Conservation (phyloP, 2,888 invertebrate genomes). For the Machimus atricapillus region DNA sequence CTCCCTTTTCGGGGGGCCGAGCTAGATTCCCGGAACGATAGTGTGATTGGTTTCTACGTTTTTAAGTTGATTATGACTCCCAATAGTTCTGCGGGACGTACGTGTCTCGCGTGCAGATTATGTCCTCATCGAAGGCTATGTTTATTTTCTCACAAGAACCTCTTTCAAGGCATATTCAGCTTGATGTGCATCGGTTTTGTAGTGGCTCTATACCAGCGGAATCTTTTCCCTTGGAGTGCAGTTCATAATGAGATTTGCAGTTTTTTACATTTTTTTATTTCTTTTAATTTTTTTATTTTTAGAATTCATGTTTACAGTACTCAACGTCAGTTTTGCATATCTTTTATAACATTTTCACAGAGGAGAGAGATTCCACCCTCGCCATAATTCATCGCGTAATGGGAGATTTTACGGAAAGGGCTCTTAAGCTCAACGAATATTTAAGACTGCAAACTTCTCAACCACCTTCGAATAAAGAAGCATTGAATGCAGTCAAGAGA, state of each 20-base stretch:
- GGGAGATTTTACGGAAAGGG: background rate
- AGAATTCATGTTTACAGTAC: background rate
- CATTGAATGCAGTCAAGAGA: background rate
- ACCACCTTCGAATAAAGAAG: background rate
- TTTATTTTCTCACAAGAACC: background rate
- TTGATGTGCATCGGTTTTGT: background rate
- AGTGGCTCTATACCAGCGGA: background rate
- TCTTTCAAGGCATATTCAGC: background rate
- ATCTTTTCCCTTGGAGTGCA: background rate
- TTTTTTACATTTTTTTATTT: background rate
- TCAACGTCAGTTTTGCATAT: background rate
- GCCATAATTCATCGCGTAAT: background rate
- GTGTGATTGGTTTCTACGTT: slow-evolving; percentile 47
- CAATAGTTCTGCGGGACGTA: background rate
- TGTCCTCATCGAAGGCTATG: background rate
- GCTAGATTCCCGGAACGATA: slow-evolving; percentile 45
- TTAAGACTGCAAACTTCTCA: background rate
- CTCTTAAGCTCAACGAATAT: background rate
- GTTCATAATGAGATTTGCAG: background rate
- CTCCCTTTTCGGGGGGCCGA: slow-evolving; percentile 45
- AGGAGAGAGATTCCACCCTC: background rate
- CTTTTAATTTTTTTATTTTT: background rate
- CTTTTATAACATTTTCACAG: background rate
- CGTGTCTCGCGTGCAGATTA: background rate
- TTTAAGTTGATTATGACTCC: slow-evolving; percentile 38